These are phyloP conservation scores for Pteria penguin DNA, from an alignment of 2,888 invertebrate genomes.

Conservation along the genomic window DNA sequence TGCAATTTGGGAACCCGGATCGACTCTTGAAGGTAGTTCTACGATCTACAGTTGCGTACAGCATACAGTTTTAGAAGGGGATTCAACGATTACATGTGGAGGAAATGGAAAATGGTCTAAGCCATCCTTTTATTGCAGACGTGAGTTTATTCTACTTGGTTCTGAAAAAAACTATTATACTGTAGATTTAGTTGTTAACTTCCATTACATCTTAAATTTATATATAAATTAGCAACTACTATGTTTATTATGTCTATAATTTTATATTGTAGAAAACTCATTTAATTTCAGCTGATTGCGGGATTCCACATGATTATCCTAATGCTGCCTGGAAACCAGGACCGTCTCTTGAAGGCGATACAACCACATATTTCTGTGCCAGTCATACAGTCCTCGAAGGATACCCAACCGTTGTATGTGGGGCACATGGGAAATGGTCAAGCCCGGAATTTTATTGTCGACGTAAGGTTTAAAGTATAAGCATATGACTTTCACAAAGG, in stretches of 20 bases:
- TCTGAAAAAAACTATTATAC: neutral
- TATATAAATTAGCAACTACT: too few species aligned
- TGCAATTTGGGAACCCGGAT: neutral
- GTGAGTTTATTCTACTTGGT: neutral
- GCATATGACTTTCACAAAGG: neutral
- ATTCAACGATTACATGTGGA: neutral
- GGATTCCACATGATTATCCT: neutral
- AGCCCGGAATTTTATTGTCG: neutral
- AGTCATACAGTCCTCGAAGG: neutral
- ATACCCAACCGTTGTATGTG: neutral
- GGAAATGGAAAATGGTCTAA: constrained; percentile 11
- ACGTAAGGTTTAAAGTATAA: neutral
- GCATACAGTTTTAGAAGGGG: neutral
- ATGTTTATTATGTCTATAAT: too few species aligned
- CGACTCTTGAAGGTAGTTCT: neutral
- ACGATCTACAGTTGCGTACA: neutral
- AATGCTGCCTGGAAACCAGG: neutral
- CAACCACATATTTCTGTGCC: neutral
- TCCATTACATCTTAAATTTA: too few species aligned
- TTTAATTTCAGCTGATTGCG: neutral
- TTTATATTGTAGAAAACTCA: too few species aligned
- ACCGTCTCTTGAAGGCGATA: neutral
- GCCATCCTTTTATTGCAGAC: constrained; percentile 11
- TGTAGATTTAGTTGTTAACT: too few species aligned
- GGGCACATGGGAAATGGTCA: neutral